Evolutionary conservation across 2,888 invertebrate species (phyloP), one percentile per base, ranked within the genome.

Genomic region (Dimorphilus gyrociliatus): DNA sequence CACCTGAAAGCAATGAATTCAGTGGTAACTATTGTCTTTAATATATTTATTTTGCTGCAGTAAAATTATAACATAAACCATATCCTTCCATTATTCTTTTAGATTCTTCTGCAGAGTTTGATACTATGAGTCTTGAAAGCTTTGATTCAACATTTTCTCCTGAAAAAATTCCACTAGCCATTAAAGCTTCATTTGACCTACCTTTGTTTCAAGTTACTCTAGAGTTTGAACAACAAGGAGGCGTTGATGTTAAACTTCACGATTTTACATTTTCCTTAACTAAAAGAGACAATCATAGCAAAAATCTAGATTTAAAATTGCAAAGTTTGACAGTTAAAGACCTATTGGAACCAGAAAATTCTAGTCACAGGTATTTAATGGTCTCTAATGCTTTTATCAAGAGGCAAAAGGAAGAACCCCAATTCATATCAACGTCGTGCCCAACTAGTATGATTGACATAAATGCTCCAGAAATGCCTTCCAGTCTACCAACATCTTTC

Each of bases 271-370:
- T 82, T 29, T 72, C 72, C 28, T 79, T 77, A 52, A 75, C 76
- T 39, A 73, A 74, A 42, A 65, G 70, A 34, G 73, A 73, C 39
- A 67, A 66, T 15, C 72, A 72, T 46, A 76, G 78, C 54, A 80
- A 78, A 3, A 72, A 72, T 42, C 69, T 82, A 30, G 75, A 78
- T 21, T 35, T 62, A 3, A 76, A 81, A 0, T 65, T 90, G 5
- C 74, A 80, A 41, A 81, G 86, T 0, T 71, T 90, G 15, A 69
- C 79, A 3, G 81, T 90, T 78, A 86, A 88, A 59, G 88, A 90
- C 64, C 68, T 88, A 3, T 71, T 80, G 5, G 76, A 78, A 50
- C 73, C 76, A 2, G 70, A 72, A 14, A 76, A 76, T 25, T 79
- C 81, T 0, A 75, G 75, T 45, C 79, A 82, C 62, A 72, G 85